These are phyloP conservation scores for Meandrina meandrites DNA, from an alignment of 92 coral and sea anemone species.

Conservation along the genomic window DNA sequence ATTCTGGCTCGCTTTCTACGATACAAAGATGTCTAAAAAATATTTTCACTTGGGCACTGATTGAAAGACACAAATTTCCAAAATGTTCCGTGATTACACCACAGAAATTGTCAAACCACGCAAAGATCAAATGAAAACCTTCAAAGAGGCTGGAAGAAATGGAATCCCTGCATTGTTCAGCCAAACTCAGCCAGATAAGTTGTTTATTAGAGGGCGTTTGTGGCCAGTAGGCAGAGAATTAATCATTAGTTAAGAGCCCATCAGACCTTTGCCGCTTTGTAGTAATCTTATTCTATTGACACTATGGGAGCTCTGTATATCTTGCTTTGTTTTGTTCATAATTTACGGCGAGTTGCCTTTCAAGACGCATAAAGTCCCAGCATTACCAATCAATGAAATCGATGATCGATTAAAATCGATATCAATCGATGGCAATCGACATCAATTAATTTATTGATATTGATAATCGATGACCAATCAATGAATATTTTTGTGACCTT, in stretches of 20 bases:
- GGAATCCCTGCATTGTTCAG: conserved; percentile 4
- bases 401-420: no score
- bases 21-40: conserved; percentile 17
- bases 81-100: not conserved
- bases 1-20: conserved; percentile 7
- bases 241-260: not conserved
- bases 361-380: no score
- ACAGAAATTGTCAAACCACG: not conserved
- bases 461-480: no score
- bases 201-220: no score
- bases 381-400: no score
- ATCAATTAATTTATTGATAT: no score
- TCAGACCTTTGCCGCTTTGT: not conserved
- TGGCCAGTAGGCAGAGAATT: conserved; percentile 35
- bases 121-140: conserved; percentile 13
- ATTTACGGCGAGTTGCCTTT: no score
- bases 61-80: not conserved
- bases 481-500: no score
- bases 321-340: not conserved
- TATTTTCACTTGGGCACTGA: conserved; percentile 3
- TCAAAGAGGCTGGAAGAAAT: conserved; percentile 15
- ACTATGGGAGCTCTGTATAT: not conserved
- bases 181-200: no score
- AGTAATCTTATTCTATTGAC: not conserved
- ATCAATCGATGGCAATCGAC: no score